Evolutionary conservation across 2,888 invertebrate species (phyloP), one percentile per base, ranked within the genome.

Genomic region (Heteropelma amictum): DNA sequence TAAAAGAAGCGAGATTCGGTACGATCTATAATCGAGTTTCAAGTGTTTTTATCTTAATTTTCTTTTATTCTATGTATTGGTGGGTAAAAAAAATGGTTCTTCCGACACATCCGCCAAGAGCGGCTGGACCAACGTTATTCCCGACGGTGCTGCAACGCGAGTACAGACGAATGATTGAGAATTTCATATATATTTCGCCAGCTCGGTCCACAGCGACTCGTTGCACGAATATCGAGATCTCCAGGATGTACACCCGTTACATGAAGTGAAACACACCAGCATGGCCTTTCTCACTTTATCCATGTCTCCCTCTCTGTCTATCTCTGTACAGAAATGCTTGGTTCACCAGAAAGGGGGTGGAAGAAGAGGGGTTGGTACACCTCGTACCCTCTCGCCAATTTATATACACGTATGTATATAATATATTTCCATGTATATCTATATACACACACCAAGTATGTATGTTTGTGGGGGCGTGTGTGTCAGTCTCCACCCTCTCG

Each of bases 241-340:
- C 65, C 54, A 21, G 40, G 72, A 60, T 77, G 81, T 85, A 88
- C 86, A 88, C 86, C 87, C 88, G 87, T 86, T 87, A 85, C 81
- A 83, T 85, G 26, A 56, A 78, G 82, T 80, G 85, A 87, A 86
- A 85, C 85, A 87, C 84, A 84, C 86, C 84, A 49, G 72, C 38
- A 49, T n/a, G n/a, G n/a, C n/a, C n/a, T 14, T 30, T 30, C 19
- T 3, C 33, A 12, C 14, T 38, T 40, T 65, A 65, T 45, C 49
- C 54, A 38, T 69, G 61, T 58, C 85, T 83, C 54, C 53, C 42
- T 28, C 26, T 61, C 60, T 54, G 42, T 38, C 35, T 63, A 35
- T 68, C 65, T 58, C 85, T 82, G 84, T 85, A 84, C 81, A 86
- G 87, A 87, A 87, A 87, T 85, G 87, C 86, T 87, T 84, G 85